Evolutionary conservation across 64 coral and sea anemone species (phyloP).

Genomic region (Porites lutea): DNA sequence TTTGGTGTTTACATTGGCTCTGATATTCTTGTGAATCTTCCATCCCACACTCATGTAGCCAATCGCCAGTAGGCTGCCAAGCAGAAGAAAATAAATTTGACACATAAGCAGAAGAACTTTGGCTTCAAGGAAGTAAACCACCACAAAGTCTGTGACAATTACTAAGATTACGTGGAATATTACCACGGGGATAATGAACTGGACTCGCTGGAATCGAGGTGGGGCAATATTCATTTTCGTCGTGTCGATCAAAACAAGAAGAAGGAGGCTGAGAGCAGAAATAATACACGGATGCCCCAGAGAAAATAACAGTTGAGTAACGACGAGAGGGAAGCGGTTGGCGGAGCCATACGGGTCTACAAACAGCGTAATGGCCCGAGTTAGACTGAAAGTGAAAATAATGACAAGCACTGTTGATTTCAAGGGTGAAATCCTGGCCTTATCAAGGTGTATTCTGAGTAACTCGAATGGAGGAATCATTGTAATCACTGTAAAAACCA

Average conservation of each 20-base stretch:
- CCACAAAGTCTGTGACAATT: slow-evolving; percentile 70
- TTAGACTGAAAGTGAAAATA: slow-evolving; percentile 71
- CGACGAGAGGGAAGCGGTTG: slow-evolving; percentile 18
- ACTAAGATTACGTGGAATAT: slow-evolving; percentile 72
- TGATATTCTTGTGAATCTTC: slow-evolving; percentile 79
- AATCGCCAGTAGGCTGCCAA: slow-evolving; percentile 62
- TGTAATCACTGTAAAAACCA: slow-evolving; percentile 50
- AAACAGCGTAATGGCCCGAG: slow-evolving; percentile 64
- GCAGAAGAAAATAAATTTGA: slow-evolving; percentile 70
- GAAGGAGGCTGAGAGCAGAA: slow-evolving; percentile 74
- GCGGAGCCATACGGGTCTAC: slow-evolving; percentile 78
- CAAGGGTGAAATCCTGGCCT: slow-evolving; percentile 44
- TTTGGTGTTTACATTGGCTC: slow-evolving; percentile 37
- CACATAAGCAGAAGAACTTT: slow-evolving; percentile 81
- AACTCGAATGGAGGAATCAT: slow-evolving; percentile 65
- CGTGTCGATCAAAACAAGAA: slow-evolving; percentile 93
- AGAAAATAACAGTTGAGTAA: slow-evolving; percentile 70
- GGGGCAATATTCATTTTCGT: slow-evolving; percentile 95
- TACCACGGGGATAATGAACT: slow-evolving; percentile 77
- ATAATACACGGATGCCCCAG: slow-evolving; percentile 86
- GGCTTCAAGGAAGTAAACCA: slow-evolving; percentile 62
- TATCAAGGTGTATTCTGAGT: slow-evolving; percentile 58
- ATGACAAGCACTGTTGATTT: slow-evolving; percentile 71
- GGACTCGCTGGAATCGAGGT: slow-evolving; percentile 79
- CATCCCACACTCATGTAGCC: slow-evolving; percentile 74